phyloP scores from a whole-genome alignment of 2,113 vertebrate genomes.

The Dolichallabes microphthalmus region DNA sequence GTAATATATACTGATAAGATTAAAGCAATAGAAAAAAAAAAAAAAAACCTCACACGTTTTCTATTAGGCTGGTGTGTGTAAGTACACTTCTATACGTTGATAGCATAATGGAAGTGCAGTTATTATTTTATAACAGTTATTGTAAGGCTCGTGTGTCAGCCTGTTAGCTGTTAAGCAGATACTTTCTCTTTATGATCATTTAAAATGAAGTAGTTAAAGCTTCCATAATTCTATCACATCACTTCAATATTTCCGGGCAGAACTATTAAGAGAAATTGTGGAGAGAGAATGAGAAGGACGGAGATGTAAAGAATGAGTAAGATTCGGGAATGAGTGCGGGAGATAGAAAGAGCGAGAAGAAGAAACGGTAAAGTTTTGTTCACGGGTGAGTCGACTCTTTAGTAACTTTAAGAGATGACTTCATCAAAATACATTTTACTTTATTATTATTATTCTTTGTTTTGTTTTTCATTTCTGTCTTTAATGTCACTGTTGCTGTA shows the following conservation, averaged over 20 bases:
- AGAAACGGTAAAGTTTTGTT: background rate
- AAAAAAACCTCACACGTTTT: background rate
- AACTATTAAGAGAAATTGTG: background rate
- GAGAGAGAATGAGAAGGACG: background rate
- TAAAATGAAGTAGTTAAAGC: slow-evolving; percentile 24
- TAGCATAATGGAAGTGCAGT: slow-evolving; percentile 20
- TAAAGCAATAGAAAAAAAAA: background rate
- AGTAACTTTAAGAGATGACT: background rate
- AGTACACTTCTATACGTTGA: slow-evolving; percentile 18
- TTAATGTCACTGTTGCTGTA: background rate
- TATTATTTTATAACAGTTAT: slow-evolving; percentile 31
- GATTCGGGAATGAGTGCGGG: background rate
- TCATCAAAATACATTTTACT: too few species aligned
- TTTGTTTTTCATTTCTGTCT: background rate
- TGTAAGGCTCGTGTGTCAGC: slow-evolving; percentile 26
- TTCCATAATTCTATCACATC: slow-evolving; percentile 15
- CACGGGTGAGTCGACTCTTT: background rate
- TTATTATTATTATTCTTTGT: background rate
- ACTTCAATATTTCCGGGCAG: background rate
- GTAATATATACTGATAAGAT: slow-evolving; percentile 18
- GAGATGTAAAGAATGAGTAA: slow-evolving; percentile 18
- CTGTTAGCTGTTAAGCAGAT: slow-evolving; percentile 9
- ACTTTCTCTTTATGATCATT: slow-evolving; percentile 17
- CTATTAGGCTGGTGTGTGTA: slow-evolving; percentile 13
- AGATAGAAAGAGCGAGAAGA: slow-evolving; percentile 7